phyloP scores from a whole-genome alignment of 2,797 vertebrate genomes.

The Ctenopoma kingsleyae region DNA sequence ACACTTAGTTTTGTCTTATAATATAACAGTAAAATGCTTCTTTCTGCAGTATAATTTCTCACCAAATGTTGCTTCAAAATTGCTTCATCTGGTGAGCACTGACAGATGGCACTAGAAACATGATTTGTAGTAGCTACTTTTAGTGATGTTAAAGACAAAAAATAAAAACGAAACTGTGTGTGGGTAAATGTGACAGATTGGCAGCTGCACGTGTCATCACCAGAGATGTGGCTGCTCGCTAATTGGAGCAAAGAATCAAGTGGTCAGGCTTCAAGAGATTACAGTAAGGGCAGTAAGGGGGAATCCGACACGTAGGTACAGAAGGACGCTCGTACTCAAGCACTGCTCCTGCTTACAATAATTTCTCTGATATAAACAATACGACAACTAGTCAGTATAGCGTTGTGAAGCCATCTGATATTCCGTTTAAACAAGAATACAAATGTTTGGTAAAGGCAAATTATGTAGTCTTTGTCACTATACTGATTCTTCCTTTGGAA shows the following conservation, averaged over 20 bases:
- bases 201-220: conserved; percentile 57
- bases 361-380: too few species aligned
- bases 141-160: background rate
- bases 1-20: conserved; percentile 3
- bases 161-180: background rate
- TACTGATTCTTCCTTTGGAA: background rate
- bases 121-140: background rate
- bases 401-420: background rate
- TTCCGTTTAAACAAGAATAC: background rate
- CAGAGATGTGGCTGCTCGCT: conserved; percentile 56
- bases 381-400: too few species aligned
- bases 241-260: conserved; percentile 76
- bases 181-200: conserved; percentile 60
- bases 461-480: background rate
- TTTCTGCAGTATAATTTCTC: background rate
- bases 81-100: conserved; percentile 4
- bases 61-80: background rate
- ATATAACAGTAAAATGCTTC: background rate
- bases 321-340: background rate
- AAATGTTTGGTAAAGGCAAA: background rate
- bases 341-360: background rate
- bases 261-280: conserved; percentile 75
- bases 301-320: conserved; percentile 30
- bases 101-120: background rate
- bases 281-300: conserved; percentile 51